Evolutionary conservation across 2,113 vertebrate genomes (phyloP).

Genomic region (Egretta garzetta): DNA sequence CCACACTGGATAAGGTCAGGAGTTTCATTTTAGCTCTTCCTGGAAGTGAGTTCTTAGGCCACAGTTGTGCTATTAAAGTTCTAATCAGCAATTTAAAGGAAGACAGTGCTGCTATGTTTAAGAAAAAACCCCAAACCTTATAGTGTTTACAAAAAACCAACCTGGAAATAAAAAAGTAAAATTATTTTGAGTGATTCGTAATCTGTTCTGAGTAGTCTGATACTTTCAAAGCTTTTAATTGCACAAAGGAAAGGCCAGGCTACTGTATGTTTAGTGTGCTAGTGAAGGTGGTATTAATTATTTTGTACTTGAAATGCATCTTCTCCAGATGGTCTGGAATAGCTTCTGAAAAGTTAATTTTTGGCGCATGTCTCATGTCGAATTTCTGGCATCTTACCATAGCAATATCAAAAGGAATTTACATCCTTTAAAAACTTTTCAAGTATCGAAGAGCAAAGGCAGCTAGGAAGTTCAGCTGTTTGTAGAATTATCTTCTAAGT

Average conservation of each 20-base stretch:
- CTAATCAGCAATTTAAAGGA: neutral
- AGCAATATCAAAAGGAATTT: conserved; percentile 11
- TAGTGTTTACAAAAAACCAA: neutral
- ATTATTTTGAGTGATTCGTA: neutral
- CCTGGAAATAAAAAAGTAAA: neutral
- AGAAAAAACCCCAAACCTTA: neutral
- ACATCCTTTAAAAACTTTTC: neutral
- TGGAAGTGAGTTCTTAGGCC: neutral
- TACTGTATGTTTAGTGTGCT: conserved; percentile 17
- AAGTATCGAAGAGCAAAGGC: neutral
- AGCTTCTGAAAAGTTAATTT: conserved; percentile 63
- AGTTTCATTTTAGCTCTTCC: neutral
- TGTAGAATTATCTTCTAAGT: neutral
- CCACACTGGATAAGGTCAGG: neutral
- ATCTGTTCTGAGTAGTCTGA: neutral
- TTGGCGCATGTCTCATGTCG: conserved; percentile 5
- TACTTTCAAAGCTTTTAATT: conserved; percentile 30
- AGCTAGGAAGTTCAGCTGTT: neutral
- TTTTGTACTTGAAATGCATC: conserved; percentile 7
- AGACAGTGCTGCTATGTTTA: neutral
- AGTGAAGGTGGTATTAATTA: conserved; percentile 58
- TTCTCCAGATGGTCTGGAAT: conserved; percentile 64
- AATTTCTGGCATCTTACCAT: conserved; percentile 38
- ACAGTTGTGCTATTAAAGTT: neutral
- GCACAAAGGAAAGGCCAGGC: neutral